phyloP scores from a whole-genome alignment of 2,113 vertebrate species.

The Acanthisitta chloris region DNA sequence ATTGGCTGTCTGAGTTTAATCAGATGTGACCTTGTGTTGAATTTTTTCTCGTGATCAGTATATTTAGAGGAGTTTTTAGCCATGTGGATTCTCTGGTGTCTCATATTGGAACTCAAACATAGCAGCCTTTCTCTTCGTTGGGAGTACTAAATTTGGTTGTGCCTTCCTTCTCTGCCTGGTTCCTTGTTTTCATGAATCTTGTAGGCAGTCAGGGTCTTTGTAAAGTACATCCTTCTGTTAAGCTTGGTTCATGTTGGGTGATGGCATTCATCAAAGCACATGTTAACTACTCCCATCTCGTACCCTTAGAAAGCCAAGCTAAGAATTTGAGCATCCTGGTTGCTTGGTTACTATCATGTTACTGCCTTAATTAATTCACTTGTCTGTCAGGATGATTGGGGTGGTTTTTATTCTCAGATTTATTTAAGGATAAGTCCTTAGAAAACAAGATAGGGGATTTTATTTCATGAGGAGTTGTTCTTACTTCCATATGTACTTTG shows the following conservation, averaged over 20 bases:
- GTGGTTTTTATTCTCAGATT: background rate
- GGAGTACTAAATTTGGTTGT: background rate
- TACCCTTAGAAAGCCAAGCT: background rate
- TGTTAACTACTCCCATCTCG: background rate
- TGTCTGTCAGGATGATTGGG: background rate
- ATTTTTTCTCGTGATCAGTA: background rate
- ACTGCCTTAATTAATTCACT: background rate
- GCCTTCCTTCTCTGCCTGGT: background rate
- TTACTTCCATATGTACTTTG: accelerated
- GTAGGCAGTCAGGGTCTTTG: background rate
- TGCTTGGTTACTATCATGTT: background rate
- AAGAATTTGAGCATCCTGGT: background rate
- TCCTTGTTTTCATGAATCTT: background rate
- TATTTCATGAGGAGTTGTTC: background rate
- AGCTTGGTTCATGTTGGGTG: background rate
- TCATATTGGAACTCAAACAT: background rate
- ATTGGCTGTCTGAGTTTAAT: background rate
- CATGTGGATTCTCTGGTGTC: background rate
- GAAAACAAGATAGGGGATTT: background rate
- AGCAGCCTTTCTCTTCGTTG: background rate
- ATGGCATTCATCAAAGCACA: background rate
- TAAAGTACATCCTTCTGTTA: background rate
- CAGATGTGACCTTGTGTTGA: background rate
- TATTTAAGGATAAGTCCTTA: background rate
- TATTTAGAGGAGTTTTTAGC: background rate